Conservation (phyloP, 2,113 vertebrate species). For the Oncorhynchus masou region DNA sequence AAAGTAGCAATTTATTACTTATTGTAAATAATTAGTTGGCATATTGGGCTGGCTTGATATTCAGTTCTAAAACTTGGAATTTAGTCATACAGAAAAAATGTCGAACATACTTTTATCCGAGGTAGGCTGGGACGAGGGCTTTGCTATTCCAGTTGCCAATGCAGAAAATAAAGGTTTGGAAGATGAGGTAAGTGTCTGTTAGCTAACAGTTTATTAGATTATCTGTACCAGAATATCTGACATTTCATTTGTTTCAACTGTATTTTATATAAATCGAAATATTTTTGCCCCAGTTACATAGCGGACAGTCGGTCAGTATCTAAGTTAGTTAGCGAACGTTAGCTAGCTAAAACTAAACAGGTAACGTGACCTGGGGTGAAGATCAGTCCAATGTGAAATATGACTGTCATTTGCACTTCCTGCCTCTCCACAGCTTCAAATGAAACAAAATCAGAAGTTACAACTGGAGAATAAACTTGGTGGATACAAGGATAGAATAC, state of each 20-base stretch:
- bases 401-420: too few relatives aligned
- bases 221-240: background rate
- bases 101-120: constrained; percentile 64
- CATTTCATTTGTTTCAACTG: background rate
- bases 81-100: constrained; percentile 45
- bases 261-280: background rate
- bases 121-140: constrained; percentile 79
- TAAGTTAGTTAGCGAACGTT: too few relatives aligned
- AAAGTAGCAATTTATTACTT: background rate
- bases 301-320: too few relatives aligned
- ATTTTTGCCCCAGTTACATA: too few relatives aligned
- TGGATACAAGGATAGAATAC: constrained; percentile 71
- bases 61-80: background rate
- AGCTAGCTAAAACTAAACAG: too few relatives aligned
- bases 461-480: constrained; percentile 70
- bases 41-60: background rate
- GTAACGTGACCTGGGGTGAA: too few relatives aligned
- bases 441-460: constrained; percentile 70
- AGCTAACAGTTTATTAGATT: background rate
- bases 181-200: constrained; percentile 73
- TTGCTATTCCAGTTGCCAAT: constrained; percentile 81
- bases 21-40: background rate
- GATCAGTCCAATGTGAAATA: too few relatives aligned
- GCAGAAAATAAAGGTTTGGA: constrained; percentile 80
- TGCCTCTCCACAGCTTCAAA: constrained; percentile 72